Evolutionary conservation across 2,888 invertebrate genomes (phyloP), one percentile per base, ranked within the genome.

Genomic region (Mylabris sibirica): DNA sequence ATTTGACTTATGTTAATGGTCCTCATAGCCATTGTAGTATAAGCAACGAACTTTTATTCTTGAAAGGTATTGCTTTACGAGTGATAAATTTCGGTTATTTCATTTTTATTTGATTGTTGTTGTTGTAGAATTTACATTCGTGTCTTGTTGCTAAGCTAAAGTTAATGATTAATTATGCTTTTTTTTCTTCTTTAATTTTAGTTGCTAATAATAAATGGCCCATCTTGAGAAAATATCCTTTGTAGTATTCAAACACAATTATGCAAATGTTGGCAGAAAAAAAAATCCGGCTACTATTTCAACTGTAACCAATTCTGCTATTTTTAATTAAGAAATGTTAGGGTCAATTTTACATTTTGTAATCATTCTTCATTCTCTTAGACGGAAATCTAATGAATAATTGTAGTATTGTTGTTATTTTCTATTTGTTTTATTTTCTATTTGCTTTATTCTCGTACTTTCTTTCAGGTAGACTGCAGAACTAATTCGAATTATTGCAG

Each of bases 81-180:
- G 53, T 24, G 53, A 57, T 57, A 57, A 57, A 57, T 57, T 24
- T 24, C 24, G 24, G 6, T 57, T n/a, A n/a, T 57, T 57, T 26
- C 22, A 5, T 20, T 53, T 53, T 53, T 53, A 49, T 20, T 53
- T 20, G 20, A 22, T 22, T 53, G 3, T 53, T 17, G 14, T 14
- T 14, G 41, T 14, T 14, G 41, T 38, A 9, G 2, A 11, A 35
- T 35, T 35, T 35, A 11, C 35, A 35, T 35, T 11, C 2, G 8
- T 38, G 12, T 38, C 11, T 38, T 38, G 38, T 38, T 38, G 38
- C 12, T 38, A 12, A 12, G 38, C 12, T 38, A 12, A 5, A 1
- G 17, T 17, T 49, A 49, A 20, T 49, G 17, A 30, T 30, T n/a
- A 3, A 30, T 30, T 30, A 30, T n/a, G n/a, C n/a, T n/a, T n/a